Conservation (phyloP, 2,797 vertebrate species). For the Galago senegalensis region DNA sequence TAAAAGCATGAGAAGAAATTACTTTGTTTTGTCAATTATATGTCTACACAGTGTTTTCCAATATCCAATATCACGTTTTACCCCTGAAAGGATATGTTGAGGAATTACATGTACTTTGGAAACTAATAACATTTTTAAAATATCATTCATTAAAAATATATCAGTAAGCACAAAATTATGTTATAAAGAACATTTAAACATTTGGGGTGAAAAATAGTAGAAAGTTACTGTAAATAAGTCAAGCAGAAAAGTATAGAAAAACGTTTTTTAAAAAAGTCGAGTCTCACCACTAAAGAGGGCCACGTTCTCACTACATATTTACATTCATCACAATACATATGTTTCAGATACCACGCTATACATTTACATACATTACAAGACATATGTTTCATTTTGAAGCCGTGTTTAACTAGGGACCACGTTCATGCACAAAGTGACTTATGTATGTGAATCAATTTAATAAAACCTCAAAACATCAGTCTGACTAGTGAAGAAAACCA, state of each 20-base stretch:
- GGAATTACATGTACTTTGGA: not conserved
- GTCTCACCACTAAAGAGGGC: not conserved
- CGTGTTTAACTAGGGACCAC: not conserved
- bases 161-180: not conserved
- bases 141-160: not conserved
- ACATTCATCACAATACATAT: not conserved
- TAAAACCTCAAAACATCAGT: not conserved
- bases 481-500: not conserved
- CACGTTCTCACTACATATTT: not conserved
- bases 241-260: not conserved
- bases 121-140: not conserved
- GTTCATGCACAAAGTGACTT: not conserved
- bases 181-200: not conserved
- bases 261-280: not conserved
- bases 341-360: not conserved
- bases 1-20: not conserved
- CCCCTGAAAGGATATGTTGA: not conserved
- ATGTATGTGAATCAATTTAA: not conserved
- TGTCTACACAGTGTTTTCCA: not conserved
- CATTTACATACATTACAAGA: not conserved
- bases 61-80: not conserved
- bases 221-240: not conserved
- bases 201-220: not conserved
- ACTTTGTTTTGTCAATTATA: not conserved
- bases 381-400: not conserved